Evolutionary conservation across 2,888 invertebrate genomes (phyloP).

Genomic region (Selenia dentaria): DNA sequence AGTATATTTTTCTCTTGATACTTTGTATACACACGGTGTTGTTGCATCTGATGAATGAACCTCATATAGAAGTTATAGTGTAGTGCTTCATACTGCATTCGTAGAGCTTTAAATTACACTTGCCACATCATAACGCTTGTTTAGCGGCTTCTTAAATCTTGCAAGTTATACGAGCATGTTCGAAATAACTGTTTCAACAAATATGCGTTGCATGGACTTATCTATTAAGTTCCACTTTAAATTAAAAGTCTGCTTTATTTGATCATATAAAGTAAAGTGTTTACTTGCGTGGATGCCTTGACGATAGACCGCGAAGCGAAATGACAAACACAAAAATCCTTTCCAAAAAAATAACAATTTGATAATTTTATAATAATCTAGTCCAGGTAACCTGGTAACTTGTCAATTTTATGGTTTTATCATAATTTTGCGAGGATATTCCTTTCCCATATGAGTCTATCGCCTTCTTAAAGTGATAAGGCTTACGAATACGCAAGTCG

Average conservation of each 20-base stretch:
- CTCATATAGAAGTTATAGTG: slow-evolving; percentile 2
- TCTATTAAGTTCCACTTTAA: no score
- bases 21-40: no score
- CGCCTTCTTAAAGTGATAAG: no score
- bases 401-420: neutral
- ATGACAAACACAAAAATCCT: slow-evolving; percentile 13
- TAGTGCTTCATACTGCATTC: neutral
- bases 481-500: no score
- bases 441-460: no score
- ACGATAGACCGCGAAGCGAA: neutral
- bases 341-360: neutral
- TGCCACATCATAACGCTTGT: no score
- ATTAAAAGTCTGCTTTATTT: neutral
- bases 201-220: no score
- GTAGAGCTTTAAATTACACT: no score
- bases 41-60: neutral
- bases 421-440: no score
- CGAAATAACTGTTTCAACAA: no score
- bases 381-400: slow-evolving; percentile 6
- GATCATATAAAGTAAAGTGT: neutral
- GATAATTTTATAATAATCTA: neutral
- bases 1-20: neutral
- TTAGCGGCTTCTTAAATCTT: neutral
- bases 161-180: neutral
- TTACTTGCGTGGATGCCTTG: neutral